A percentile compares a stretch with the other conserved stretches of the same genome.
Conservation (phyloP, 2,113 vertebrate genomes). For the Anthoscopus minutus region DNA sequence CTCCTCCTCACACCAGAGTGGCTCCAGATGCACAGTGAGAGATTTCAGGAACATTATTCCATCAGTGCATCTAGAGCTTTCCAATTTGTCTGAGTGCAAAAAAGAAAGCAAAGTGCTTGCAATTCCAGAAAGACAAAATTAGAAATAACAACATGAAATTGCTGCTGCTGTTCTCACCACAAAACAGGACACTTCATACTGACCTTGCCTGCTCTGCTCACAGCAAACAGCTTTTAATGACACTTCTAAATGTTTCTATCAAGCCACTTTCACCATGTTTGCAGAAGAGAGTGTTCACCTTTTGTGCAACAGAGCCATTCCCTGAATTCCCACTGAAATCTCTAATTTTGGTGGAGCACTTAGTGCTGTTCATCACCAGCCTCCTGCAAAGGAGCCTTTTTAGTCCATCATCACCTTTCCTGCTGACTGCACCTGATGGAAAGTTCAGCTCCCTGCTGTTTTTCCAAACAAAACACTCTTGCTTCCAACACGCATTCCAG, state of each 20-base stretch:
- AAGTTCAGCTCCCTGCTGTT: not conserved
- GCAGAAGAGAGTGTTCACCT: not conserved
- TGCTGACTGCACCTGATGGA: not conserved
- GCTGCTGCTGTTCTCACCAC: not conserved
- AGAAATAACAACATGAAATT: not conserved
- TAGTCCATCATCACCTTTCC: not conserved
- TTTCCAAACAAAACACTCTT: not conserved
- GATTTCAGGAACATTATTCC: not conserved
- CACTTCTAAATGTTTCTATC: not conserved
- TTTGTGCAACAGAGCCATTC: not conserved
- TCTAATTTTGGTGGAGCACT: not conserved
- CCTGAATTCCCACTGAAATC: not conserved
- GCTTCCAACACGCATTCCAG: not conserved
- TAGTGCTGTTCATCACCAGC: not conserved
- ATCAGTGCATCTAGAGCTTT: not conserved
- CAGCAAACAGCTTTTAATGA: not conserved
- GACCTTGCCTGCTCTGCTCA: not conserved
- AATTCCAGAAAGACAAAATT: not conserved
- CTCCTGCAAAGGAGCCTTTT: not conserved
- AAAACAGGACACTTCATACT: not conserved
- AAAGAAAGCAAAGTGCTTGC: not conserved
- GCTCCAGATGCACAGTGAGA: not conserved
- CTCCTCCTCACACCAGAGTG: not conserved
- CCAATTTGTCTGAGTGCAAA: not conserved
- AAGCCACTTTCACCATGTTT: not conserved